Percentiles rank a stretch among this genome's conserved stretches.
Evolutionary conservation across 2,888 invertebrate genomes (phyloP).

Genomic region (Stramonita haemastoma): DNA sequence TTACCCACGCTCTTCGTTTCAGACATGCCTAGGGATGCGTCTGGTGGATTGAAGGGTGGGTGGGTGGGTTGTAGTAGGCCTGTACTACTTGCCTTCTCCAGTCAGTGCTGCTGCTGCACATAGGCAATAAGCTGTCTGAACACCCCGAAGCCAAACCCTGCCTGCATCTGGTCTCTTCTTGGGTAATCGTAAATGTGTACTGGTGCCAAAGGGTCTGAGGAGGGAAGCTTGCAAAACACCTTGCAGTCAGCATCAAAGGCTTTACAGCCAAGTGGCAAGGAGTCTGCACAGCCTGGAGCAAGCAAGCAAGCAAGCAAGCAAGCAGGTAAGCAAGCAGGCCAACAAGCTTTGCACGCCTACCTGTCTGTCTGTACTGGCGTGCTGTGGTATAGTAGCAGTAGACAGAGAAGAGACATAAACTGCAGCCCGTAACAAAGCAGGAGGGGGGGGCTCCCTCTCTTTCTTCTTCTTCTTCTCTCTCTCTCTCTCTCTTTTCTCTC

Average conservation of each 20-base stretch:
- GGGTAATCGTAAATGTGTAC: neutral
- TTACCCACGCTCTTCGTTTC: neutral
- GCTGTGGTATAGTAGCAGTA: no score
- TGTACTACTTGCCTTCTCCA: no score
- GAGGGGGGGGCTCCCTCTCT: neutral
- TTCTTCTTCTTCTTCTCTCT: neutral
- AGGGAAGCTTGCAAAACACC: slow-evolving; percentile 3
- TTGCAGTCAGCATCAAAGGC: neutral
- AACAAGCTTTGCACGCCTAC: no score
- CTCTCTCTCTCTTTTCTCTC: neutral
- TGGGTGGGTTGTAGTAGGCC: neutral
- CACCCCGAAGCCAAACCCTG: neutral
- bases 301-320: no score
- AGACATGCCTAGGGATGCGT: neutral
- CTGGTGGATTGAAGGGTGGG: neutral
- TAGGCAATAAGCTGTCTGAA: neutral
- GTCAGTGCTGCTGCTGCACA: neutral
- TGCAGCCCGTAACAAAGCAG: neutral
- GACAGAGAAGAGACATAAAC: neutral
- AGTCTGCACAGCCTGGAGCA: no score
- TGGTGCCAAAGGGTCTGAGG: neutral
- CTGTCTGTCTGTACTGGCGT: no score
- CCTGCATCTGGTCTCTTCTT: neutral
- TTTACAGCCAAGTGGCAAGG: slow-evolving; percentile 25
- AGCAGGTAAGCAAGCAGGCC: no score